Evolutionary conservation across 2,113 vertebrate genomes (phyloP).

Genomic region (Cavia aperea): DNA sequence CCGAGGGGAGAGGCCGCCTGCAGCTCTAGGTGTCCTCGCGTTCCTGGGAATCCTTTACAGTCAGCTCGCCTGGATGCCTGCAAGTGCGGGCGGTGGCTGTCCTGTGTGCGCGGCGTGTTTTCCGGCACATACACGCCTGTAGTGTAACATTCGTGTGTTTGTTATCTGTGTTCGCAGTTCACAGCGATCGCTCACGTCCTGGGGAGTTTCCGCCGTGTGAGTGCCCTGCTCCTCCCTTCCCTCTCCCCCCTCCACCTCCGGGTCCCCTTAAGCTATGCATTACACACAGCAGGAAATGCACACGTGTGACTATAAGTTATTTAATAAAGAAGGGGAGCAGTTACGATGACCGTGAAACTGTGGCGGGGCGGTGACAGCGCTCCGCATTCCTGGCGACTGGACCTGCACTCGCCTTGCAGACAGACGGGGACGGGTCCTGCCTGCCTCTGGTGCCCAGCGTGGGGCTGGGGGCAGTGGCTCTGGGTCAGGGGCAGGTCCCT

Average conservation of each 20-base stretch:
- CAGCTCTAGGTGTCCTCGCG: no score
- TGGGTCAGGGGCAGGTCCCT: neutral
- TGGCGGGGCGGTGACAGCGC: neutral
- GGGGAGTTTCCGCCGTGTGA: neutral
- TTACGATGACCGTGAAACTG: neutral
- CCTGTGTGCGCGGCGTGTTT: neutral
- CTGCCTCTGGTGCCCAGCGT: neutral
- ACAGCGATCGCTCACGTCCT: neutral
- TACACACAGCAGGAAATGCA: neutral
- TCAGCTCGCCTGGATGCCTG: neutral
- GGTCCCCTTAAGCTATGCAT: neutral
- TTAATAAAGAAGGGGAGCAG: neutral
- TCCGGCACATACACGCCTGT: no score
- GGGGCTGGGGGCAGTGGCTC: neutral
- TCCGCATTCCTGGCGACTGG: no score
- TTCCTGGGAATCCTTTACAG: neutral
- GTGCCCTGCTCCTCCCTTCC: neutral
- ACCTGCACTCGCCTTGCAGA: neutral
- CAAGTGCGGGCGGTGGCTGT: neutral
- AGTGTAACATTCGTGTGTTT: neutral
- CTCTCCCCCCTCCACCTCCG: neutral
- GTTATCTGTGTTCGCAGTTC: neutral
- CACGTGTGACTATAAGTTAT: neutral
- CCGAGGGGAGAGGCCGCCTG: no score
- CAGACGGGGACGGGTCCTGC: neutral